Evolutionary conservation across 2,797 vertebrate genomes (phyloP), one percentile per base, ranked within the genome.

Genomic region (Rhynchonycteris naso): DNA sequence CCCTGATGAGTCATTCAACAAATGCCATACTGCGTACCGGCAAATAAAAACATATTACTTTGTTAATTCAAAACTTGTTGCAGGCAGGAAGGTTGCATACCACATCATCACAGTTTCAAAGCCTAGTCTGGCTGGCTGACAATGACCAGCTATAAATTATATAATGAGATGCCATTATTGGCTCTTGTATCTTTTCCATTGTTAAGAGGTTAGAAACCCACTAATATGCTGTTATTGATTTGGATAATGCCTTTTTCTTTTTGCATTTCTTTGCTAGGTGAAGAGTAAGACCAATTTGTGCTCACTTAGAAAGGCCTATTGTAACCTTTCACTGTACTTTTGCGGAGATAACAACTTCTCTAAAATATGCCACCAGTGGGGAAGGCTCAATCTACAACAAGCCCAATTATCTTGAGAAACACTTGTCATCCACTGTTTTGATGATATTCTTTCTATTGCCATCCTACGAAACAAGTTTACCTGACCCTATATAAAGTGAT

Each of bases 191-290:
- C 52, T 38, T 59, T 16, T 28, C 12, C 19, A 28, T 75, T 21
- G 16, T 1, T 4, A 0, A 10, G 52, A 6, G 50, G 38, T 16
- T 52, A 14, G 18, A 3, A 18, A 12, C 2, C 43, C 18, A 13
- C 24, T 3, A 8, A 30, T 26, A 26, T 38, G 19, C 33, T 33
- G 4, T 54, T 76, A 61, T 18, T 50, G 54, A 56, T 82, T 11
- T 59, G 19, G 18, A 43, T 66, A 18, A 19, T 47, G 18, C 5
- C 7, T 54, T 82, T 58, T 50, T 50, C 30, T 56, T 50, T 50
- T 24, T 56, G 10, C 56, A 13, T 56, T 16, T 26, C 66, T 78
- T 71, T 24, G 22, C 19, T 43, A 50, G 22, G 24, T 71, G 4
- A 79, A 47, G 65, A 78, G 24, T 14, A 69, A 26, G 38, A 47